Base-by-base conservation (phyloP, 2,888 invertebrate genomes). In the Pegoplata infirma region DNA sequence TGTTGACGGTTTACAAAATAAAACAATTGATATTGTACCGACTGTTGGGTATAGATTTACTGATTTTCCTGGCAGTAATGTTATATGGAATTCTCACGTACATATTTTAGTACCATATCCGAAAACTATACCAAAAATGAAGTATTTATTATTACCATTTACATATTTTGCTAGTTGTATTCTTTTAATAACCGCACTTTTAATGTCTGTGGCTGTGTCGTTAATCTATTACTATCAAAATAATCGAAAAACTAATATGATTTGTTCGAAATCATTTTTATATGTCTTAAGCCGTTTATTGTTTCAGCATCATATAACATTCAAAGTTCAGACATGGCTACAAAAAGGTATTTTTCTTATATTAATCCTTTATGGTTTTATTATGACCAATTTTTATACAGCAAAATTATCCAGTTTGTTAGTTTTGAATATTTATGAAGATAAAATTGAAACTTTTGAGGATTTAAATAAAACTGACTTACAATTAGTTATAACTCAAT, bases 181-280 rank as follows among this genome's bases (percentile, higher is more conserved):
- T 16, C 14, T 32, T 16, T 19, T n/a, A 0, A 36, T 56, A 5
- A 0, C 21, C 0, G 7, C 56, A 5, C 7, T 58, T n/a, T 19
- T 56, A 1, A 0, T 47, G 7, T 6, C 36, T n/a, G 1, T 36
- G 5, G 32, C 47, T 7, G 12, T 68, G 7, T 21, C 56, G 0
- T 12, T 68, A n/a, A 17, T 68, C 21, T 47, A 47, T 23, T 56
- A 47, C 14, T 4, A 21, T 1, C 47, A 47, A 23, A 8, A 12
- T 0, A 0, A 5, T 21, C 2, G 0, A n/a, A n/a, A n/a, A 12
- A 21, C 17, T 0, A 8, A 23, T 32, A 28, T 47, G 10, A 68
- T 68, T 47, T 56, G 55, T 7, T 36, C 61, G 16, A 75, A 75
- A 44, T 55, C 75, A 4, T 3, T 36, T 16, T 28, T 75, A n/a